phyloP scores from a whole-genome alignment of 2,797 vertebrate species.

The Saxicola maurus region DNA sequence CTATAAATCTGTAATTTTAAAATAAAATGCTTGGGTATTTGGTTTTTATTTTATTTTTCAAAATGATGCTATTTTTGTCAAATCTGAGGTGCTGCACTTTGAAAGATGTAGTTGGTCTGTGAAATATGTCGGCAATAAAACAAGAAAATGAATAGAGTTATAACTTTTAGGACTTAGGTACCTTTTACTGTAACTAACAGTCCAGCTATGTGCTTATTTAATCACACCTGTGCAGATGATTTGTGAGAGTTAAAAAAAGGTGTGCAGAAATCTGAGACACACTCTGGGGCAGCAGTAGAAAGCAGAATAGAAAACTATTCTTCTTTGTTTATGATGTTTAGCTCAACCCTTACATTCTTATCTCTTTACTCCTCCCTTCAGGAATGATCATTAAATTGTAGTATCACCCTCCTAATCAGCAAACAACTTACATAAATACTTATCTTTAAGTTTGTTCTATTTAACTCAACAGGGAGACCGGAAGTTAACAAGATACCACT shows the following conservation, averaged over 20 bases:
- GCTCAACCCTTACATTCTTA: not conserved
- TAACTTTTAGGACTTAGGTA: not conserved
- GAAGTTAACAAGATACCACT: not conserved
- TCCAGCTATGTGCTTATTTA: not conserved
- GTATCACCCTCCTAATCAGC: not conserved
- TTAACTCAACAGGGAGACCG: not conserved
- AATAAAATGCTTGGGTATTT: not conserved
- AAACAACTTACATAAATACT: not conserved
- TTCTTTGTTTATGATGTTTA: not conserved
- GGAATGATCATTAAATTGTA: not conserved
- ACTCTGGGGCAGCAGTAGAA: not conserved
- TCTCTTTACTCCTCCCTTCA: not conserved
- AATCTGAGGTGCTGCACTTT: not conserved
- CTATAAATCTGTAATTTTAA: not conserved
- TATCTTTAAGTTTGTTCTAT: not conserved
- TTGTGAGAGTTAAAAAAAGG: not conserved
- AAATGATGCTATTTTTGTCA: not conserved
- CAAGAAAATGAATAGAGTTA: not conserved
- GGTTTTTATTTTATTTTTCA: not conserved
- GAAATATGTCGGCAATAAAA: not conserved
- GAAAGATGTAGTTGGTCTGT: not conserved
- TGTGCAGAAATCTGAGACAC: not conserved
- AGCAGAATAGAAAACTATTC: not conserved
- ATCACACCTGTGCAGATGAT: not conserved
- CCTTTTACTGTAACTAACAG: not conserved